Conservation (phyloP, 2,888 invertebrate genomes). For the Anarsia innoxiella region DNA sequence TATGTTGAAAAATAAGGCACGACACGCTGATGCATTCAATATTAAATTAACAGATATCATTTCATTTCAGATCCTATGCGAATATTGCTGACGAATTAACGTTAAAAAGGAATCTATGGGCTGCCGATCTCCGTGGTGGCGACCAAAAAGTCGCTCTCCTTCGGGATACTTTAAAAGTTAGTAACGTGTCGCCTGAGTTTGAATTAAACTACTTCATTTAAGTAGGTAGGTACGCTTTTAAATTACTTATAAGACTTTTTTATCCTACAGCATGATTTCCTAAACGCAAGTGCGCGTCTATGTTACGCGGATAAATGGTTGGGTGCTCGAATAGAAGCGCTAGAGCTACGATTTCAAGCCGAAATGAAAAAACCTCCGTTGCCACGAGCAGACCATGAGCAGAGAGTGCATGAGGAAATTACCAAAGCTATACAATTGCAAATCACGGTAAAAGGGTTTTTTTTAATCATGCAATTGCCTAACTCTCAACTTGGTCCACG, state of each 20-base stretch:
- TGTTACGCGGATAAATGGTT: conserved; percentile 57
- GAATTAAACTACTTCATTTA: too few species aligned
- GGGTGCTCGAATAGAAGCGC: conserved; percentile 43
- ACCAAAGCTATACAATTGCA: conserved; percentile 46
- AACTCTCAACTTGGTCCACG: too few species aligned
- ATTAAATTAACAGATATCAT: too few species aligned
- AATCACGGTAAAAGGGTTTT: too few species aligned
- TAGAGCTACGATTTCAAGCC: conserved; percentile 35
- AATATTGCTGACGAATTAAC: too few species aligned
- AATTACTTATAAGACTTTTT: too few species aligned
- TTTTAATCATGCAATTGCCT: too few species aligned
- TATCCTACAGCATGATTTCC: conserved; percentile 34
- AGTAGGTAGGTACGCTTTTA: not conserved
- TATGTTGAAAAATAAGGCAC: too few species aligned
- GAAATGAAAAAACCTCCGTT: conserved; percentile 24
- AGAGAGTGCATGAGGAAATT: conserved; percentile 50
- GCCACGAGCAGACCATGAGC: conserved; percentile 41
- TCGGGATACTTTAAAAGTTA: conserved; percentile 51
- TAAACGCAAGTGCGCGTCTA: conserved; percentile 46
- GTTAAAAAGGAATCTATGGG: conserved; percentile 35
- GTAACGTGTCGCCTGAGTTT: too few species aligned
- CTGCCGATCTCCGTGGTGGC: conserved; percentile 30
- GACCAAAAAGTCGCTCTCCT: conserved; percentile 46
- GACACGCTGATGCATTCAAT: too few species aligned
- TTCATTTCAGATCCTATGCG: too few species aligned